phyloP scores from a whole-genome alignment of 2,888 invertebrate species.

The Noctuana brunneofusca region DNA sequence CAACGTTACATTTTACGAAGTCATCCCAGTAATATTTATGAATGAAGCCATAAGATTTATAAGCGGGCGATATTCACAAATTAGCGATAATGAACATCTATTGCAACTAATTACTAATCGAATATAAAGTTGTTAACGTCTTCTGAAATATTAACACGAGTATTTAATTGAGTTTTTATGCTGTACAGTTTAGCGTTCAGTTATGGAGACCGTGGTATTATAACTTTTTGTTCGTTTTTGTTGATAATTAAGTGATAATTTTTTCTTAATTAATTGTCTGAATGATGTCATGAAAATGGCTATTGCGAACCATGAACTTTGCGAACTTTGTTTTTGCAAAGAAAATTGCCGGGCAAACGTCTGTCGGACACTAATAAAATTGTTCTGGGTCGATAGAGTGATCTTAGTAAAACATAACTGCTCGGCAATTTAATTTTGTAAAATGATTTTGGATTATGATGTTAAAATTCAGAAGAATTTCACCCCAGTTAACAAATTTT shows the following conservation, averaged over 20 bases:
- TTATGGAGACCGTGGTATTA: neutral
- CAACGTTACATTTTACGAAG: neutral
- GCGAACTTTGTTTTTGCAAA: neutral
- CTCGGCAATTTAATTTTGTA: too few relatives aligned
- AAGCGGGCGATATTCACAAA: neutral
- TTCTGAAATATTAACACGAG: neutral
- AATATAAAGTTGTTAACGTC: constrained; percentile 7
- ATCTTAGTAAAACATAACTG: neutral
- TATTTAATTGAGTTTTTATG: neutral
- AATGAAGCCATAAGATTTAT: neutral
- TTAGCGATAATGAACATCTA: neutral
- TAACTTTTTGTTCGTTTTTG: neutral
- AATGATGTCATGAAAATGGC: neutral
- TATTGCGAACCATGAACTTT: neutral
- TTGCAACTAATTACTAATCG: neutral
- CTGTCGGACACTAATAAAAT: constrained; percentile 1
- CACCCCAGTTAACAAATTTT: neutral
- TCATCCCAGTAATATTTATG: neutral
- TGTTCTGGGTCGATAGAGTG: neutral
- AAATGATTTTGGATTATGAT: too few relatives aligned
- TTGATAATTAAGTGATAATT: neutral
- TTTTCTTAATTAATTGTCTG: neutral
- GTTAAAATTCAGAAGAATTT: neutral
- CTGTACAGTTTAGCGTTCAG: neutral
- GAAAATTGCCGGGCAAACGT: neutral